phyloP scores from a whole-genome alignment of 92 coral and sea anemone genomes.

The Micromussa lordhowensis region DNA sequence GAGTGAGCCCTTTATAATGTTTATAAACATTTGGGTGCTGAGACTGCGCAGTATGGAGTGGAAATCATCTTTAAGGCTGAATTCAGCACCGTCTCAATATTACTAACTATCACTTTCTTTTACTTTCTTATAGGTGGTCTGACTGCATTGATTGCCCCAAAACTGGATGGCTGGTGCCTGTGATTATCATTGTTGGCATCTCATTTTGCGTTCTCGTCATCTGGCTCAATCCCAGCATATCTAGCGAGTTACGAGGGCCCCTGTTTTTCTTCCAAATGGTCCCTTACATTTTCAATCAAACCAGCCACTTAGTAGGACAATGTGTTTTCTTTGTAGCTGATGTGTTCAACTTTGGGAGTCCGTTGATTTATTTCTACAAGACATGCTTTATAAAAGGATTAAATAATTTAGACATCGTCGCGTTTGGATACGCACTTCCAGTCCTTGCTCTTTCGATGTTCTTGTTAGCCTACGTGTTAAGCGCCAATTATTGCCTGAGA shows the following conservation, averaged over 20 bases:
- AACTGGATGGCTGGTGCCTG: constrained; percentile 73
- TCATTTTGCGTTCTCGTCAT: constrained; percentile 72
- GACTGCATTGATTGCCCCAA: constrained; percentile 71
- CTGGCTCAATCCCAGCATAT: constrained; percentile 91
- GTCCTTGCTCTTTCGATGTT: constrained; percentile 68
- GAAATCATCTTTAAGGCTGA: too few relatives aligned
- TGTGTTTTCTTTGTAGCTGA: constrained; percentile 62
- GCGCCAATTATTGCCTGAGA: constrained; percentile 66
- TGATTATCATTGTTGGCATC: constrained; percentile 74
- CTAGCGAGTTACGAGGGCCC: constrained; percentile 93
- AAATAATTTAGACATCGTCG: constrained; percentile 68
- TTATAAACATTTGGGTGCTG: too few relatives aligned
- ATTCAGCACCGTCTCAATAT: too few relatives aligned
- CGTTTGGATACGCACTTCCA: constrained; percentile 79
- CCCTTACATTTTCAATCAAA: constrained; percentile 78
- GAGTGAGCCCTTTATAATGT: too few relatives aligned
- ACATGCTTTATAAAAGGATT: constrained; percentile 74
- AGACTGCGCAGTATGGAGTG: too few relatives aligned
- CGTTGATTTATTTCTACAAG: constrained; percentile 71
- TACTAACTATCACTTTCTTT: not conserved
- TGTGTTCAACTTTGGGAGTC: constrained; percentile 84
- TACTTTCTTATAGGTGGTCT: constrained; percentile 17
- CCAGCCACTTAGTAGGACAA: constrained; percentile 58
- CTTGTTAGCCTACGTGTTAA: constrained; percentile 75
- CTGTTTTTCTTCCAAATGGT: constrained; percentile 94